Evolutionary conservation across 1,140 invertebrate genomes (phyloP).

Genomic region (Acromyrmex echinatior): DNA sequence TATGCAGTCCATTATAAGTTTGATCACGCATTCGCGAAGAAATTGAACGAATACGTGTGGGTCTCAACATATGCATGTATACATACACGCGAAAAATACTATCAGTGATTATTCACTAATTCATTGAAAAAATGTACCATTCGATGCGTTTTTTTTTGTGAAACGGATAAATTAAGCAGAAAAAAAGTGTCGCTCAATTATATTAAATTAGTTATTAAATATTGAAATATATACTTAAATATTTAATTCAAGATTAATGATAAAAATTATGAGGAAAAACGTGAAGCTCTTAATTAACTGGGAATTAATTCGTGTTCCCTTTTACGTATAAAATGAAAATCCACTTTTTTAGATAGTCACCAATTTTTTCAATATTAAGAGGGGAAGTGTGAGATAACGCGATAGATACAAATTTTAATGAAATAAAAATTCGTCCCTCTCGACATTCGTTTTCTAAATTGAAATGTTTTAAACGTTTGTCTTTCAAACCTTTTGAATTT

Average conservation of each 20-base stretch:
- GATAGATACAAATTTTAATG: constrained; percentile 15
- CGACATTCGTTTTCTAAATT: constrained; percentile 6
- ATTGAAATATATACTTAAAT: no score
- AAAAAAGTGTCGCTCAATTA: no score
- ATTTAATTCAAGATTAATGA: not conserved
- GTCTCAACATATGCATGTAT: no score
- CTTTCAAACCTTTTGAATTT: constrained; percentile 20
- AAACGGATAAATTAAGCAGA: no score
- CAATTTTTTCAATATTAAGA: not conserved
- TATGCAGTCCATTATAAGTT: no score
- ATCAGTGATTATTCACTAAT: no score
- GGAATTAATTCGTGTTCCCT: not conserved
- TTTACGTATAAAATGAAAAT: not conserved
- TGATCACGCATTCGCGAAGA: no score
- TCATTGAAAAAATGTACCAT: no score
- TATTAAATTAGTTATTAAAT: no score
- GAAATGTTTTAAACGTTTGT: constrained; percentile 9
- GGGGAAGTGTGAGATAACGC: not conserved
- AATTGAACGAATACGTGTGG: no score
- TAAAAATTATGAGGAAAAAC: not conserved
- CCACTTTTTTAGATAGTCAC: not conserved
- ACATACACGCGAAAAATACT: no score
- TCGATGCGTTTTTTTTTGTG: no score
- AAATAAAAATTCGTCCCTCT: not conserved
- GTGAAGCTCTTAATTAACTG: not conserved